Evolutionary conservation across 2,113 vertebrate genomes (phyloP).

Genomic region (Scalopus aquaticus): DNA sequence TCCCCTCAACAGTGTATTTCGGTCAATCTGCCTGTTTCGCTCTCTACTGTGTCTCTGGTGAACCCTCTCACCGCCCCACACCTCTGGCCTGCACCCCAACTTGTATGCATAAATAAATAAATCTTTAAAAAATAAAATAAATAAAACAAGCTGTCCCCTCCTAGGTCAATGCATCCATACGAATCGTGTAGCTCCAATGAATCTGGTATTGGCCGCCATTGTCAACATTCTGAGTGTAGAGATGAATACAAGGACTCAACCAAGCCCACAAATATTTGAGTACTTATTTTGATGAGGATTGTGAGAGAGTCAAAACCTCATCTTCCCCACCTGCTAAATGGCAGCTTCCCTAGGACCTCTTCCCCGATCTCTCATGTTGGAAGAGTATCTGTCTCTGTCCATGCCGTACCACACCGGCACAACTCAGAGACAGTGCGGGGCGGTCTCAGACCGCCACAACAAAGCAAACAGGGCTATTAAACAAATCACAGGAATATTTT

Average conservation of each 20-base stretch:
- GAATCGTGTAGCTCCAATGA: background rate
- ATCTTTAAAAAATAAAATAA: too few relatives aligned
- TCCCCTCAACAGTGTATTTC: too few relatives aligned
- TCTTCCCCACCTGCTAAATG: background rate
- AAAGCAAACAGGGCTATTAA: background rate
- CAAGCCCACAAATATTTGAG: background rate
- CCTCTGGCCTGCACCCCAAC: too few relatives aligned
- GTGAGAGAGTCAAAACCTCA: background rate
- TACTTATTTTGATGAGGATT: background rate
- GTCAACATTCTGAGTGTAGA: background rate
- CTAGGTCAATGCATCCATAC: background rate
- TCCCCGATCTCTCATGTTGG: background rate
- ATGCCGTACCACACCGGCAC: background rate
- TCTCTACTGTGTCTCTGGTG: too few relatives aligned
- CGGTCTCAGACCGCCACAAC: background rate
- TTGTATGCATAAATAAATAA: too few relatives aligned
- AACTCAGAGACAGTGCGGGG: background rate
- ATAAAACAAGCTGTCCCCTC: conserved; percentile 31
- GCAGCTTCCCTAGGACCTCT: background rate
- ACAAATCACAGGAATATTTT: too few relatives aligned
- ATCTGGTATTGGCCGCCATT: background rate
- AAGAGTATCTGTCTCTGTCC: background rate
- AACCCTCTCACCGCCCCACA: too few relatives aligned
- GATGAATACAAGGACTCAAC: background rate
- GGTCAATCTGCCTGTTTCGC: too few relatives aligned